A percentile compares a stretch with the other conserved stretches of the same genome.
Evolutionary conservation across 2,113 vertebrate species (phyloP).

Genomic region (Halichoerus grypus): DNA sequence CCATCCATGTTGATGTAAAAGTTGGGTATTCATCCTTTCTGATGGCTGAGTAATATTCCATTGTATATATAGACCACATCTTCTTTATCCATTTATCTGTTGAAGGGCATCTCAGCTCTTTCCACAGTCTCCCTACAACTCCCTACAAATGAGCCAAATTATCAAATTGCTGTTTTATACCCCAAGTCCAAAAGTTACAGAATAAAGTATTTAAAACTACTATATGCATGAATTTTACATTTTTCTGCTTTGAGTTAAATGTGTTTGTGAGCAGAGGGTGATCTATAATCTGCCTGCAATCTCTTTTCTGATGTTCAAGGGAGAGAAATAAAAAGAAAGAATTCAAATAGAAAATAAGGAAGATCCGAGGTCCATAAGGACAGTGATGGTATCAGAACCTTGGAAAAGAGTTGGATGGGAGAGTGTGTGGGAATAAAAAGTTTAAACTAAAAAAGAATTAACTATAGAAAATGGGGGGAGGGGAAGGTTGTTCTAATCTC

Average conservation of each 20-base stretch:
- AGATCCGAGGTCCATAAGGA: neutral
- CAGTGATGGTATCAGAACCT: neutral
- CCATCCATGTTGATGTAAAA: too few species aligned
- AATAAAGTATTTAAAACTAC: constrained; percentile 34
- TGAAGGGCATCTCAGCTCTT: too few species aligned
- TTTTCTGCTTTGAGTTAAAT: neutral
- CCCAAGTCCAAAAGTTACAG: constrained; percentile 25
- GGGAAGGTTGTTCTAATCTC: too few species aligned
- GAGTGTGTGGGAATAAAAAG: neutral
- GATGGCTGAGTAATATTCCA: too few species aligned
- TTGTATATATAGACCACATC: too few species aligned
- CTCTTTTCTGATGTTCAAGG: constrained; percentile 37
- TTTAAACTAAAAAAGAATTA: neutral
- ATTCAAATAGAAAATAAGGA: neutral
- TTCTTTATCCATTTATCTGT: too few species aligned
- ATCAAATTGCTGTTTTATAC: neutral
- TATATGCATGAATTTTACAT: neutral
- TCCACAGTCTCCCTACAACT: neutral
- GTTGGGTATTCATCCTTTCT: too few species aligned
- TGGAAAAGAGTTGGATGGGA: neutral
- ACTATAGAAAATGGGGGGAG: neutral
- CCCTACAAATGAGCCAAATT: neutral
- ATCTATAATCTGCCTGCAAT: neutral
- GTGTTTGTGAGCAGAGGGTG: neutral
- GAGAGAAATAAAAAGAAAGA: neutral